Conservation (phyloP, 2,888 invertebrate genomes). For the Chrysodeixis includens region DNA sequence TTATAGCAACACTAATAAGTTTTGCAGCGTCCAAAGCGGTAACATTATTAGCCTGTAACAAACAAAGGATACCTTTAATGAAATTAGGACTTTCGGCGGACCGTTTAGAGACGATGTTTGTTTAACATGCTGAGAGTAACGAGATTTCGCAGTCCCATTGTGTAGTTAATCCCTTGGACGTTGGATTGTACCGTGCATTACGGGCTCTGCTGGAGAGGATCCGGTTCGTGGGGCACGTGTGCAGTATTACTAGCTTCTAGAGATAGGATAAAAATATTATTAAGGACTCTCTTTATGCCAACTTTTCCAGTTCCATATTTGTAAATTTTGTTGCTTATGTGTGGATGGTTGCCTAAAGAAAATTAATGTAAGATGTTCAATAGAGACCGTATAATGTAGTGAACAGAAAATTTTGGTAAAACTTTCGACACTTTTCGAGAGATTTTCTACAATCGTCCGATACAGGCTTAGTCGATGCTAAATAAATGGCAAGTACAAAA, state of each 20-base stretch:
- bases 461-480: neutral
- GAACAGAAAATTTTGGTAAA: too few relatives aligned
- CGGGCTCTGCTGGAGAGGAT: conserved; percentile 37
- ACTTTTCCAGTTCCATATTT: neutral
- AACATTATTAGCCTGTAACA: conserved; percentile 46
- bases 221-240: conserved; percentile 36
- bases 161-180: conserved; percentile 53
- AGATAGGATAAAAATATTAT: neutral
- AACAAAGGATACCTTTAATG: conserved; percentile 34
- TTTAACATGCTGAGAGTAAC: conserved; percentile 24
- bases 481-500: neutral
- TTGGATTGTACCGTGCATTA: conserved; percentile 45
- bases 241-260: neutral
- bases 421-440: too few relatives aligned
- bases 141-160: conserved; percentile 51
- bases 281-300: neutral
- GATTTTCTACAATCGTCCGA: neutral
- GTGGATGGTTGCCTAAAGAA: neutral
- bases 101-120: conserved; percentile 25
- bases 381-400: too few relatives aligned
- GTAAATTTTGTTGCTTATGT: neutral
- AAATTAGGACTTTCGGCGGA: conserved; percentile 7
- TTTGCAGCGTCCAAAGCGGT: conserved; percentile 39
- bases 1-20: conserved; percentile 40
- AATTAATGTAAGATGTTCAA: too few relatives aligned